These are phyloP conservation scores for Pelodytes ibericus DNA, from an alignment of 2,797 vertebrate genomes.

Conservation along the genomic window DNA sequence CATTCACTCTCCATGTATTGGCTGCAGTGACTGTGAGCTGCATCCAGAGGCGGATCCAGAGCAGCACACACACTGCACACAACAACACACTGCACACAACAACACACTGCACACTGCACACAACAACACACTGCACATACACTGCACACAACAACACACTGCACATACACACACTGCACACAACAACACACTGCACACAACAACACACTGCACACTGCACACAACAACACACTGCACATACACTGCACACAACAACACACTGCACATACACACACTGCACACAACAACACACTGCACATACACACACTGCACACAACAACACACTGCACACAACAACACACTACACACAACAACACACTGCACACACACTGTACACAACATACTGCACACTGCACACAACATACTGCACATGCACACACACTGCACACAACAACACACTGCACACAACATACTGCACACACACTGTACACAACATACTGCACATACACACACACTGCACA, in stretches of 20 bases:
- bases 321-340: neutral
- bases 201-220: neutral
- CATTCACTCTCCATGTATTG: conserved; percentile 3
- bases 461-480: neutral
- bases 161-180: conserved; percentile 4
- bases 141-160: neutral
- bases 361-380: neutral
- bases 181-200: neutral
- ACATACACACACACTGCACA: neutral
- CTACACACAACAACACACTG: no score
- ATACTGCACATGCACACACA: neutral
- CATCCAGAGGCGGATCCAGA: conserved; percentile 71
- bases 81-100: neutral
- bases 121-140: neutral
- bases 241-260: neutral
- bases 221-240: neutral
- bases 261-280: neutral
- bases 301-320: no score
- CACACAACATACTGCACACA: neutral
- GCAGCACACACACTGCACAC: conserved; percentile 31
- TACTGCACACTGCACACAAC: neutral
- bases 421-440: neutral
- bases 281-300: neutral
- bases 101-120: neutral
- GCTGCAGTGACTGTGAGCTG: conserved; percentile 67